Evolutionary conservation across 2,888 invertebrate genomes (phyloP).

Genomic region (Scrobipalpa atriplicella): DNA sequence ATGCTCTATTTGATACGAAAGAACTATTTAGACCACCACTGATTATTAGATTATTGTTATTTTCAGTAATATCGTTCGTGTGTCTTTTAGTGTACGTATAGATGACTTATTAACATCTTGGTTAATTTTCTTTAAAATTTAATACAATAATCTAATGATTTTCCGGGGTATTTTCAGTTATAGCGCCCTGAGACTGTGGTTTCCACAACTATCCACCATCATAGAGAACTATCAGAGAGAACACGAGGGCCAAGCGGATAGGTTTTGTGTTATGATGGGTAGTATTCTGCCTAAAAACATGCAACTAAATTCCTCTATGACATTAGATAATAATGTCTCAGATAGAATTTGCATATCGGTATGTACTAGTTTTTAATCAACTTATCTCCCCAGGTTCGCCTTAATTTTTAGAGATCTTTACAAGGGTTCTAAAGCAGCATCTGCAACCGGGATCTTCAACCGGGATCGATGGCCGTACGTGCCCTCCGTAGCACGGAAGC

Average conservation of each 20-base stretch:
- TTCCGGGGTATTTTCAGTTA: slow-evolving; percentile 49
- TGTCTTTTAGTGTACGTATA: slow-evolving; percentile 55
- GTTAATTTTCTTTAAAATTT: neutral
- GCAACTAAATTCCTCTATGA: neutral
- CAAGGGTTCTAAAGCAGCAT: too few relatives aligned
- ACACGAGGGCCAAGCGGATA: slow-evolving; percentile 42
- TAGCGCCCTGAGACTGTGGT: slow-evolving; percentile 57
- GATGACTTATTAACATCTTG: neutral
- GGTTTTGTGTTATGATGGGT: slow-evolving; percentile 56
- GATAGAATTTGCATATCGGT: slow-evolving; percentile 51
- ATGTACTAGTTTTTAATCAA: slow-evolving; percentile 33
- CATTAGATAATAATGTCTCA: slow-evolving; percentile 34
- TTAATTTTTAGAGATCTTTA: too few relatives aligned
- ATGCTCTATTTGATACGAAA: slow-evolving; percentile 51
- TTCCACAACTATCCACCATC: slow-evolving; percentile 59
- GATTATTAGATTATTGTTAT: slow-evolving; percentile 45
- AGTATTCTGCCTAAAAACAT: slow-evolving; percentile 39
- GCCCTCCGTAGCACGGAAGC: too few relatives aligned
- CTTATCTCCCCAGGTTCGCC: neutral
- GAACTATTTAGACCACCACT: slow-evolving; percentile 50
- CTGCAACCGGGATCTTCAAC: too few relatives aligned
- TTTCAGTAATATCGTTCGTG: slow-evolving; percentile 49
- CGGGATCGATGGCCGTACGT: too few relatives aligned
- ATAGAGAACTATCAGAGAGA: slow-evolving; percentile 51
- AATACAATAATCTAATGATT: neutral